phyloP scores from a whole-genome alignment of 2,888 invertebrate genomes.

The Gnatocerus cornutus region DNA sequence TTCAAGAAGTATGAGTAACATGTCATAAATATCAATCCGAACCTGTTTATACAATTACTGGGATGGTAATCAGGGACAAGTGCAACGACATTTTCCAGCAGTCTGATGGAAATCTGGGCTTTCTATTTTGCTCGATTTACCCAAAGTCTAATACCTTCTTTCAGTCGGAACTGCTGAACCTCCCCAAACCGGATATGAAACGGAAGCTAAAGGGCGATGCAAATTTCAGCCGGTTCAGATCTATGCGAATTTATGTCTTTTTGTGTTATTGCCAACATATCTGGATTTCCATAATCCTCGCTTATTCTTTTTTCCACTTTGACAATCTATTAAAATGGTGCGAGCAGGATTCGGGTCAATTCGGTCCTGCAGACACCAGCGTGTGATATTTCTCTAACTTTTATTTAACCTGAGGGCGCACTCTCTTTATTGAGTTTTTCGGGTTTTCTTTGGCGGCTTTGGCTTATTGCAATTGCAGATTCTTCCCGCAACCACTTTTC shows the following conservation, averaged over 20 bases:
- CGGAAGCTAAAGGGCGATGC: conserved; percentile 44
- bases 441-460: conserved; percentile 6
- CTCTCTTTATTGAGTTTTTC: conserved; percentile 13
- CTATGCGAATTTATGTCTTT: conserved; percentile 41
- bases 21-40: conserved; percentile 43
- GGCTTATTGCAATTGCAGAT: background rate
- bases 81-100: conserved; percentile 24
- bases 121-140: conserved; percentile 3
- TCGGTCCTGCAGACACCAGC: conserved; percentile 2
- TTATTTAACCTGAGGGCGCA: conserved; percentile 20
- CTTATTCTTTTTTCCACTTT: conserved; percentile 33
- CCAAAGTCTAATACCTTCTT: conserved; percentile 28
- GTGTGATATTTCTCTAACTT: conserved; percentile 18
- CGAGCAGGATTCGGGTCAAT: conserved; percentile 16
- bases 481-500: background rate
- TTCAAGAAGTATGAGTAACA: conserved; percentile 32
- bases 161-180: conserved; percentile 7
- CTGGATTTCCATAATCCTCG: conserved; percentile 35
- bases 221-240: conserved; percentile 38
- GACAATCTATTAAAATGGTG: conserved; percentile 37
- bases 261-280: conserved; percentile 38
- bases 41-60: conserved; percentile 40
- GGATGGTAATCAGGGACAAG: conserved; percentile 19
- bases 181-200: conserved; percentile 44
- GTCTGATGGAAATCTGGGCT: background rate